Base-by-base conservation (phyloP, 1,140 invertebrate species). In the Hyposmocoma kahamanoa region DNA sequence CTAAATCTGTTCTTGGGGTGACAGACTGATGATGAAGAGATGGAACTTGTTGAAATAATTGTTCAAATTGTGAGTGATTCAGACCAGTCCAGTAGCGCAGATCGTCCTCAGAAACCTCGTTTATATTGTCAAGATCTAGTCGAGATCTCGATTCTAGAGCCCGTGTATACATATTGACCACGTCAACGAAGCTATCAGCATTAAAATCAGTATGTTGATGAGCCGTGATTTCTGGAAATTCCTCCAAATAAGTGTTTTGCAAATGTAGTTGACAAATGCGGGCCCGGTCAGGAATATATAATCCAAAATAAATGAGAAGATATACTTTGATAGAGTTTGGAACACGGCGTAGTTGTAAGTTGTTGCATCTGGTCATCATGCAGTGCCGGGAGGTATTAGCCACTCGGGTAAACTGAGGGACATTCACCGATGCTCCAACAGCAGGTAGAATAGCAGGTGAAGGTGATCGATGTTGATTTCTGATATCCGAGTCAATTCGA, bases 31-130 rank as follows among this genome's bases (percentile, higher is more conserved):
- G 6, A 24, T 18, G 21, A 10, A 46, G 26, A 30, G 24, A 21
- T 10, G 43, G 43, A 4, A 32, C 18, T 46, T 46, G 43, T 17
- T 46, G 2, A 10, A 46, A 19, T 3, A 46, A 9, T 5, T 5
- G 13, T 3, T 15, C 20, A 20, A 46, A 46, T 18, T 46, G 24
- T 3, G 11, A 3, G 2, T 32, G n/a, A 20, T 15, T 46, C 3
- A 46, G 13, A 30, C 24, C 24, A 18, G 43, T 46, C 43, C 43
- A 46, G 20, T 18, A 46, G 20, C 13, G 43, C 15, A 46, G 19
- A 6, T 46, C 43, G 11, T 46, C 9, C 4, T 30, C 43, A 30
- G n/a, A 15, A 4, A 46, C n/a, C 19, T 32, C 28, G 2, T 46
- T 2, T 15, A 46, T 28, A 19, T 46, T 46, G 10, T 46, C 43